Conservation (phyloP, 1,140 invertebrate genomes). For the Scylla paramamosain region DNA sequence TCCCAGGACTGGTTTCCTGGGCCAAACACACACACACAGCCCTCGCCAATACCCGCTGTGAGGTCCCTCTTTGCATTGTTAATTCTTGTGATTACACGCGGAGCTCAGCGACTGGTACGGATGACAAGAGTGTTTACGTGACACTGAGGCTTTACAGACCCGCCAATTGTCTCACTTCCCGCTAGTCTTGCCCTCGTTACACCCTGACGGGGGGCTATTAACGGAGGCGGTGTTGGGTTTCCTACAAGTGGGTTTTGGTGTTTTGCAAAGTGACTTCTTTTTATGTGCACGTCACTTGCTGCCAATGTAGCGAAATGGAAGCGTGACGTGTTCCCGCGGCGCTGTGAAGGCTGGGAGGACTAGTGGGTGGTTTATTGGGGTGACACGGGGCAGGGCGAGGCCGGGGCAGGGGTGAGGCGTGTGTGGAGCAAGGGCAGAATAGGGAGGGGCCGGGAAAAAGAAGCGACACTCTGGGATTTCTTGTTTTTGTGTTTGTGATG, state of each 20-base stretch:
- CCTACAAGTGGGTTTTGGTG: background rate
- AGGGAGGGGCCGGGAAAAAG: background rate
- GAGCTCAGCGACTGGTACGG: background rate
- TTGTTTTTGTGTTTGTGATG: background rate
- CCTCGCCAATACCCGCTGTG: background rate
- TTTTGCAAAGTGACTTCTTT: background rate
- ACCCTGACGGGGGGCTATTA: background rate
- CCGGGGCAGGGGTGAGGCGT: background rate
- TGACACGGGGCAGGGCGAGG: background rate
- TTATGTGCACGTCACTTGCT: background rate
- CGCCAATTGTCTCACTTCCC: background rate
- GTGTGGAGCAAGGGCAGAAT: background rate
- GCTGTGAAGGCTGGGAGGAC: background rate
- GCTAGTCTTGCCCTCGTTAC: background rate
- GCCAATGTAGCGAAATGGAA: background rate
- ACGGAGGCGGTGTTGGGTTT: background rate
- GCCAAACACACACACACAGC: background rate
- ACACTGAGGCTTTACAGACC: background rate
- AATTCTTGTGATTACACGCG: slow-evolving; percentile 14
- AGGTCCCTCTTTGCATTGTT: background rate
- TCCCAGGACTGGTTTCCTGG: background rate
- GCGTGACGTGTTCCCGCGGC: background rate
- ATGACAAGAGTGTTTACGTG: background rate
- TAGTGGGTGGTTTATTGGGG: background rate
- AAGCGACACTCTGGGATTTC: background rate